Base-by-base conservation (phyloP, 1,140 invertebrate genomes). In the Danaus melanippus region DNA sequence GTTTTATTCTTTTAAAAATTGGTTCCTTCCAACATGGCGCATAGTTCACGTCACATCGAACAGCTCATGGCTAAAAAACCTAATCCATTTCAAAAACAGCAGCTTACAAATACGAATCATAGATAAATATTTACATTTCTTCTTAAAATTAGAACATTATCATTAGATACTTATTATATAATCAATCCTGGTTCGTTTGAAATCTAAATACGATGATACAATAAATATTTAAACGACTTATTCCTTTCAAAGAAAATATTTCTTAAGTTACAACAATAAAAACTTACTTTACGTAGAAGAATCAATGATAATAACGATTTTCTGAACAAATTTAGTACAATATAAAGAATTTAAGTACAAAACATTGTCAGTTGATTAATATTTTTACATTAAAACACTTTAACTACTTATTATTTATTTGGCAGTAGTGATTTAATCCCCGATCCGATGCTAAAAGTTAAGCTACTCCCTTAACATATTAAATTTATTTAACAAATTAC, bases 381-480 rank as follows among this genome's bases (percentile, higher is more conserved):
- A 79, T 69, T 68, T 70, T 77, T 75, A 81, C 70, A 80, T 78
- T 76, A 79, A 83, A 81, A 79, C 70, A 74, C 73, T 76, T 83
- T 82, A 79, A 66, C 74, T 81, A 81, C 74, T 76, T 82, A 84
- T 7, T 66, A 64, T 70, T 75, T 78, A 78, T 71, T 69, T 81
- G 79, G 76, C 78, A 80, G 78, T 83, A 77, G 73, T 79, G 70
- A 75, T 76, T 70, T 68, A 68, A 64, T 60, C 67, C 66, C 65
- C 69, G 73, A 64, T 71, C 65, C 70, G 70, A 69, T 63, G 50
- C 64, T 62, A 65, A 54, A 43, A 15, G 54, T 67, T 65, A 73
- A 69, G 59, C 76, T 80, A 83, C 64, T 67, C 47, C 66, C 71
- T 81, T 83, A 81, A 56, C 70, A 74, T 54, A 70, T 74, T 62